phyloP scores from a whole-genome alignment of 2,888 invertebrate genomes.

The Leptinotarsa tumamoca region DNA sequence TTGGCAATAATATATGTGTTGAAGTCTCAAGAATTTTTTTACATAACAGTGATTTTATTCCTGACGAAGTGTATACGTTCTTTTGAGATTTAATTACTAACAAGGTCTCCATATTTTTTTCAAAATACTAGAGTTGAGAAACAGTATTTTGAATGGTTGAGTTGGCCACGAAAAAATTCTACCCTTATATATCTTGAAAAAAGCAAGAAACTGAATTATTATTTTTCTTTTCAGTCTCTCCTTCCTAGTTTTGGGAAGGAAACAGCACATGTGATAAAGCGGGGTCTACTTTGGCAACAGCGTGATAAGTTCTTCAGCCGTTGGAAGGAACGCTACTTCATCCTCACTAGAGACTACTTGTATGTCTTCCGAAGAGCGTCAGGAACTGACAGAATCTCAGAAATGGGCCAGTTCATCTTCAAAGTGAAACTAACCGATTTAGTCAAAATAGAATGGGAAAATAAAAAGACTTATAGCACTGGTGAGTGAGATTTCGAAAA shows the following conservation, averaged over 20 bases:
- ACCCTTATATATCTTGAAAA: no score
- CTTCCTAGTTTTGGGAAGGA: constrained; percentile 63
- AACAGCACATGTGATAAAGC: constrained; percentile 73
- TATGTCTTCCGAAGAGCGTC: constrained; percentile 75
- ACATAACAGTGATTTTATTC: no score
- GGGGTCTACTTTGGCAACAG: constrained; percentile 75
- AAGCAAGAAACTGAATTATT: not conserved
- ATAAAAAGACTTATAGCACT: constrained; percentile 73
- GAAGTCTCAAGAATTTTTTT: no score
- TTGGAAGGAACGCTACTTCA: constrained; percentile 77
- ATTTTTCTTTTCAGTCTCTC: constrained; percentile 60
- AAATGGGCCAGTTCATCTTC: constrained; percentile 77
- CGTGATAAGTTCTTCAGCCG: constrained; percentile 74
- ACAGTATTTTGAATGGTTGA: no score
- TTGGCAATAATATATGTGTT: no score
- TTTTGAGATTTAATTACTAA: no score
- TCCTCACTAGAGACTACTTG: constrained; percentile 75
- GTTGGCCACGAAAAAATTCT: no score
- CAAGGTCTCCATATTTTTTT: no score
- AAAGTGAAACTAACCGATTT: constrained; percentile 71
- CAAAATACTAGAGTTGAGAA: no score
- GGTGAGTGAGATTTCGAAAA: constrained; percentile 28
- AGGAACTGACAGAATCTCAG: constrained; percentile 71
- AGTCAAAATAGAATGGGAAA: constrained; percentile 76
- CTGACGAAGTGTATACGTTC: no score